Base-by-base conservation (phyloP, 1,140 invertebrate genomes). In the Solenopsis invicta region DNA sequence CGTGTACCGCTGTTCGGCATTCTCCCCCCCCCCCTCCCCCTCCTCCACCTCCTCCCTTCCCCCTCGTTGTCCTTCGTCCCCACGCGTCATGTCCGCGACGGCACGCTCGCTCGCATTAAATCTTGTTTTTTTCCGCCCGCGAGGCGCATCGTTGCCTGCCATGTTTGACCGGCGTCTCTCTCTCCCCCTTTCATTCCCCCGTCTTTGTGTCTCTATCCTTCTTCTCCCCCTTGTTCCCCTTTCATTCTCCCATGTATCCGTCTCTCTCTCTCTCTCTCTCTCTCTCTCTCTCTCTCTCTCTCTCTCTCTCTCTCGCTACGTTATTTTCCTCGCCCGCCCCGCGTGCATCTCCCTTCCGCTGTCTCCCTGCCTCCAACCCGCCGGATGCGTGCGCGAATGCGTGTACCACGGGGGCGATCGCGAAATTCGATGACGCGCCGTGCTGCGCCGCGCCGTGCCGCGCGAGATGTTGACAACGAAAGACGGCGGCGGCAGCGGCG, bases 111-210 rank as follows among this genome's bases (percentile, higher is more conserved):
- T 85, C 87, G 29, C 61, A 61, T 90, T 90, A 89, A 77, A 90
- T 80, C 89, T 89, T 90, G 88, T 90, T 90, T 90, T 89, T 90
- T 90, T 89, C 85, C 87, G 86, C 88, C 89, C 87, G 88, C 89
- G 78, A 78, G 89, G 78, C 85, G 24, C 66, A 90, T 87, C 77
- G 41, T 41, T 41, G 88, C 75, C 85, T 90, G 88, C 89, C 89
- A 89, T 90, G 87, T 90, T 90, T 87, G 85, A 89, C 85, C 88
- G 88, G 81, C 74, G 61, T 72, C 77, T 86, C 78, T 89, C 64
- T 61, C 71, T 87, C 56, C 21, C 34, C 74, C 62, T 54, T 13
- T 34, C 21, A 21, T 21, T 78, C 37, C 29, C 29, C 29, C 21
- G 37, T 41, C 54, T 76, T 45, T n/a, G 16, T 41, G 13, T 81